Base-by-base conservation (phyloP, 2,113 vertebrate genomes). In the Alexandromys fortis region DNA sequence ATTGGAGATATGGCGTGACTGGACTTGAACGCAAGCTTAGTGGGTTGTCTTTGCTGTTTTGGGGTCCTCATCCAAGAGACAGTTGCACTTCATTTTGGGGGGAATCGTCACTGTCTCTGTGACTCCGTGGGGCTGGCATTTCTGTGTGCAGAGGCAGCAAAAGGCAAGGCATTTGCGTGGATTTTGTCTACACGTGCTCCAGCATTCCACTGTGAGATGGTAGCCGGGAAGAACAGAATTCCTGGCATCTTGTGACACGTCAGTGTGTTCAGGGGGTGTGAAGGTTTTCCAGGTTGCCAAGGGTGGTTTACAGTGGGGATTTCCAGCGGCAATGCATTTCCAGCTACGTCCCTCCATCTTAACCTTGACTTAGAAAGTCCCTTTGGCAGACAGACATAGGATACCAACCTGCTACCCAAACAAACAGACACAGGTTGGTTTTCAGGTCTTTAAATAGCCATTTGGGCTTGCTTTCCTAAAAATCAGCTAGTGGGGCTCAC, bases 221-320 rank as follows among this genome's bases (percentile, higher is more conserved):
- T 68, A 97, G 96, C 83, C 88, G 96, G 97, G 96, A 89, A 83
- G 96, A 97, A 95, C 90, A 79, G 96, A 95, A 90, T 97, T 98
- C 97, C 92, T 97, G 98, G 98, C 98, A 95, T 96, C 96, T 89
- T 95, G 82, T 63, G 90, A 75, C 97, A 93, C 0, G 0, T 89
- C 78, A 97, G 97, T 94, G 95, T 96, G 82, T 97, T 97, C 94
- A 81, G 87, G 97, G 98, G 95, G 68, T 78, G 45, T 86, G 61
- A 95, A 92, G 96, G 91, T 97, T 94, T 97, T 90, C 61, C 81
- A 90, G 90, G 93, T 94, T 97, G 88, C 96, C 96, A 98, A 92
- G 49, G 94, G 86, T 98, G 97, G 97, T 98, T 98, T 97, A 98
- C 90, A 33, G 63, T 82, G 98, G 98, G 98, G 94, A 97, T 98